Evolutionary conservation across 2,113 vertebrate genomes (phyloP).

Genomic region (Anoplopoma fimbria): DNA sequence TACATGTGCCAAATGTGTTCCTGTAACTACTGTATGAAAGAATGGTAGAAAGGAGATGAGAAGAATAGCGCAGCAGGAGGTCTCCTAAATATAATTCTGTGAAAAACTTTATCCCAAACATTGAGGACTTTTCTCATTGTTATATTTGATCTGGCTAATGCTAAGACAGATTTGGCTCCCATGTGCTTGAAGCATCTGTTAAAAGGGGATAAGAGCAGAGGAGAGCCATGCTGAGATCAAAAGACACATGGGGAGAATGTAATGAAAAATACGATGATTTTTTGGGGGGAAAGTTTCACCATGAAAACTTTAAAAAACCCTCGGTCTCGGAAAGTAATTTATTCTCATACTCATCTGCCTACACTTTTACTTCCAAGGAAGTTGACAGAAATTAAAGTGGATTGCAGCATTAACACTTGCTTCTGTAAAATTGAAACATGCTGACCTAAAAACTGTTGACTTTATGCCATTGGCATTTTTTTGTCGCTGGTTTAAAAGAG

Average conservation of each 20-base stretch:
- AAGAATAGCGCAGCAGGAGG: slow-evolving; percentile 67
- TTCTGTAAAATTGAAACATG: slow-evolving; percentile 6
- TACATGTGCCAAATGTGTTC: slow-evolving; percentile 39
- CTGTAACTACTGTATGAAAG: slow-evolving; percentile 35
- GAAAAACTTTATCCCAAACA: slow-evolving; percentile 67
- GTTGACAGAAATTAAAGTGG: neutral
- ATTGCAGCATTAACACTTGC: neutral
- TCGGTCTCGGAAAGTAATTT: slow-evolving; percentile 29
- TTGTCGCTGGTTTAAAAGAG: neutral
- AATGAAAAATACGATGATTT: slow-evolving; percentile 64
- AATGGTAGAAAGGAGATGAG: slow-evolving; percentile 24
- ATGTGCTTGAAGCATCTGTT: slow-evolving; percentile 60
- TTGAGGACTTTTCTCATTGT: slow-evolving; percentile 67
- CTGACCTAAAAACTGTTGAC: neutral
- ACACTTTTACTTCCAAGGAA: neutral
- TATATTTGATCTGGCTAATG: slow-evolving; percentile 70
- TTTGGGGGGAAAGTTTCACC: slow-evolving; percentile 43
- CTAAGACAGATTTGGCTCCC: slow-evolving; percentile 66
- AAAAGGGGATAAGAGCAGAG: slow-evolving; percentile 72
- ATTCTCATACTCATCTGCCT: slow-evolving; percentile 9
- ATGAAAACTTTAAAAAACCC: slow-evolving; percentile 45
- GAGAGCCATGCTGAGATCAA: slow-evolving; percentile 78
- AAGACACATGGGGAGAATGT: slow-evolving; percentile 74
- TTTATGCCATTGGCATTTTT: neutral
- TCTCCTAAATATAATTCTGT: slow-evolving; percentile 68